A percentile compares a stretch with the other conserved stretches of the same genome.
phyloP scores from a whole-genome alignment of 1,140 invertebrate genomes.

The Marisa cornuarietis region DNA sequence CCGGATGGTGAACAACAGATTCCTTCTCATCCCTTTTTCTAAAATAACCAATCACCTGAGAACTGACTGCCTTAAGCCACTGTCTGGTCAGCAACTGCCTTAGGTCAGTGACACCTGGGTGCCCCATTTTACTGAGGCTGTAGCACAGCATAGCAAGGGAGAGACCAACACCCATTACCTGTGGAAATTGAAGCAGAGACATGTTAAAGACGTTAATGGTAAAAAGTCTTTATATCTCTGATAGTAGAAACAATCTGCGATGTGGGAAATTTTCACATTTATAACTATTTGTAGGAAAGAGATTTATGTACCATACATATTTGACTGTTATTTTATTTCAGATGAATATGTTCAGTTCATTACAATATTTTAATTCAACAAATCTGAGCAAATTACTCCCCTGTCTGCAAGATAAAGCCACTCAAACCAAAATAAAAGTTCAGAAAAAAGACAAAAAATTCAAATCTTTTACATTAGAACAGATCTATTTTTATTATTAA shows the following conservation, averaged over 20 bases:
- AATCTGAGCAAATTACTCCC: no score
- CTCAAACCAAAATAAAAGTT: no score
- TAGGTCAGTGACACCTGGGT: slow-evolving; percentile 25
- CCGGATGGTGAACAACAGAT: no score
- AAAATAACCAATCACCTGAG: slow-evolving; percentile 24
- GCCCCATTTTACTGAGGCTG: slow-evolving; percentile 36
- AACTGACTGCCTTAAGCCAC: slow-evolving; percentile 28
- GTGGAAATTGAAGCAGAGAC: not conserved
- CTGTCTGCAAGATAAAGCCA: no score
- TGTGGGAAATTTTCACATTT: not conserved
- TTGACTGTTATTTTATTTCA: no score
- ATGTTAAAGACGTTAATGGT: not conserved
- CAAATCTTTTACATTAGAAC: no score
- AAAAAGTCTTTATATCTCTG: not conserved
- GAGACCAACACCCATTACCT: slow-evolving; percentile 41
- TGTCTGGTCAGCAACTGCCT: slow-evolving; percentile 17
- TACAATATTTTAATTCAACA: no score
- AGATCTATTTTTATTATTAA: no score
- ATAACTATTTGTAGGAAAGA: not conserved
- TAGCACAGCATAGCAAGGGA: slow-evolving; percentile 43
- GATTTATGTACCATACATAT: no score
- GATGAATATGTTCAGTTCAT: no score
- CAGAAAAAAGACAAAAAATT: no score
- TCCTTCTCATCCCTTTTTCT: no score
- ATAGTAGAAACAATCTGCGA: not conserved